phyloP scores from a whole-genome alignment of 2,113 vertebrate species.

The Amazona vittata region DNA sequence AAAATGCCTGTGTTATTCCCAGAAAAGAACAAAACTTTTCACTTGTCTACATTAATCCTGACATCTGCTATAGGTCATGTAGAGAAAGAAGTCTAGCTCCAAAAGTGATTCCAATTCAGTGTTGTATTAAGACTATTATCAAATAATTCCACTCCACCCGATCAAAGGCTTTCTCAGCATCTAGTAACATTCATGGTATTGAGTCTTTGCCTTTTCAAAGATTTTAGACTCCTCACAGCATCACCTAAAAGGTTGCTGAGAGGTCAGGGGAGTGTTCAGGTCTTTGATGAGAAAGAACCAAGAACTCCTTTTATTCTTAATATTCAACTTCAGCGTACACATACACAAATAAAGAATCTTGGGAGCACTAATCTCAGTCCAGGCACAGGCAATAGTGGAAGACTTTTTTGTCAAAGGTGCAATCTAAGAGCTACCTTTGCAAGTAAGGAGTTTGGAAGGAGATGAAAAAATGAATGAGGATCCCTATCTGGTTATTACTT shows the following conservation, averaged over 20 bases:
- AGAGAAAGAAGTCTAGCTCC: background rate
- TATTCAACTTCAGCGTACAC: background rate
- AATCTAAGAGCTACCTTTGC: background rate
- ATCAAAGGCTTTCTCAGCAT: background rate
- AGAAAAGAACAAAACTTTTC: background rate
- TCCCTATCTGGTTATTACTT: conserved; percentile 15
- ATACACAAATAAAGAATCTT: background rate
- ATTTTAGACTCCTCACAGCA: background rate
- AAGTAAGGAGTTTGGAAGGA: conserved; percentile 29
- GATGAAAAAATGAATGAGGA: conserved; percentile 11
- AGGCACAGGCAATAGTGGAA: background rate
- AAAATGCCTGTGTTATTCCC: background rate
- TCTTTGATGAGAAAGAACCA: background rate
- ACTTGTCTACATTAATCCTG: background rate
- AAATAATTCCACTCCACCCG: background rate
- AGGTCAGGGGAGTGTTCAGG: background rate
- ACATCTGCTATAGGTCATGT: background rate
- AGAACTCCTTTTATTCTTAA: conserved; percentile 4
- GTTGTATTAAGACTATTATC: background rate
- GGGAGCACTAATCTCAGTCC: background rate
- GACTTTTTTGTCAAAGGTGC: background rate
- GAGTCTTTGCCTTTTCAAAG: background rate
- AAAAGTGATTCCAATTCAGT: background rate
- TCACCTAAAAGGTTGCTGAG: background rate
- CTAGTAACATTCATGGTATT: background rate